These are phyloP conservation scores for Drosophila diplacantha DNA, from an alignment of 2,888 invertebrate species.

Conservation along the genomic window DNA sequence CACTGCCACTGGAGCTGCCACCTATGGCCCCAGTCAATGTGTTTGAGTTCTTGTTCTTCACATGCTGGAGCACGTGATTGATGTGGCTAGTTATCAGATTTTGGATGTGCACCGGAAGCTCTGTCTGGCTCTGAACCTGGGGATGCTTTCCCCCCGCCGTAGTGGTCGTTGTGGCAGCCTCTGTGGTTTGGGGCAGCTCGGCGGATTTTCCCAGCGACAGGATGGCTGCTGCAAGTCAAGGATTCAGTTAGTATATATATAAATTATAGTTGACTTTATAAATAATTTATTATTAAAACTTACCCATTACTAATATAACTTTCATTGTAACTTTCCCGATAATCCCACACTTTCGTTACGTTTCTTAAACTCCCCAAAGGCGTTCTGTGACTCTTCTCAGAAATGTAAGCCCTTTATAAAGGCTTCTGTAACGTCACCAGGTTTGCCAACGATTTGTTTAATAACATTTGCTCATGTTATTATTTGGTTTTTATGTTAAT, in stretches of 20 bases:
- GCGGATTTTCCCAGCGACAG: constrained; percentile 40
- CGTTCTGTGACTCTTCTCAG: constrained; percentile 46
- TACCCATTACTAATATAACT: constrained; percentile 45
- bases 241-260: not conserved
- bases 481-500: constrained; percentile 38
- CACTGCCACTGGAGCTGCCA: constrained; percentile 4
- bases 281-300: constrained; percentile 14
- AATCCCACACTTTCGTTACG: not conserved
- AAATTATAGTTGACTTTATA: not conserved
- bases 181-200: constrained; percentile 21
- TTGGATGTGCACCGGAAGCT: constrained; percentile 51
- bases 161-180: constrained; percentile 8
- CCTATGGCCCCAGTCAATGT: constrained; percentile 53
- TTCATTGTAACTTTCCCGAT: constrained; percentile 28
- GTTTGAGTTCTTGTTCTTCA: constrained; percentile 29
- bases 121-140: constrained; percentile 19
- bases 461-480: constrained; percentile 32
- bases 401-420: constrained; percentile 47
- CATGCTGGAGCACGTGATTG: constrained; percentile 55
- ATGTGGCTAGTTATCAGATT: constrained; percentile 60
- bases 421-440: constrained; percentile 32
- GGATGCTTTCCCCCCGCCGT: constrained; percentile 38
- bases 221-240: constrained; percentile 27
- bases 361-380: constrained; percentile 13
- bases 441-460: constrained; percentile 30